Evolutionary conservation across 2,113 vertebrate species (phyloP), one percentile per base, ranked within the genome.

Genomic region (Pteruthius melanotis): DNA sequence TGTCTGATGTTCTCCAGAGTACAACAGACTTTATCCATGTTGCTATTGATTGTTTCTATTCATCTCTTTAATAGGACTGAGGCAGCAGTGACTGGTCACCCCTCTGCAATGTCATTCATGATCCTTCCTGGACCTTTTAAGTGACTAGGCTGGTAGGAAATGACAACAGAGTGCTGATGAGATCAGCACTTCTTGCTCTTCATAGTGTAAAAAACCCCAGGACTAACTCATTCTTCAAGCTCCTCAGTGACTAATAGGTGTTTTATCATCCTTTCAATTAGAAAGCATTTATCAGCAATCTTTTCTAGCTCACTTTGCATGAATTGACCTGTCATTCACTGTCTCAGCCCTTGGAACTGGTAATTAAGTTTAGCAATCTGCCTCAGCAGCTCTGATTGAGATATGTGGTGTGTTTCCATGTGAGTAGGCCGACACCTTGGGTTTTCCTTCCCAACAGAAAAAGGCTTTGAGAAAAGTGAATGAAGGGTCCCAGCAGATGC

Each of bases 211-310:
- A 88, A 88, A 92, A 42, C 3, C 84, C 52, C 79, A 86, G 44
- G 88, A 92, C 87, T 69, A 70, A 83, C 83, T 95, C 92, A 80
- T 90, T 89, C 90, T 95, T 84, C 68, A 87, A 59, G 76, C 95
- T 92, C 49, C 9, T 93, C n/a, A 33, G 76, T 96, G 97, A 98
- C 94, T 98, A 96, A 98, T 82, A 90, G 92, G 94, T 87, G 92
- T 97, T 95, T 96, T 97, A 97, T 97, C 97, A 96, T 97, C 96
- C 95, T 98, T 97, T 97, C 97, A 96, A 86, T 97, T 96, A 97
- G 96, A 97, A 97, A 94, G 96, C 94, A 70, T 97, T 98, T 97
- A 97, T 98, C 97, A 97, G 95, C 96, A 97, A 95, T 96, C 97
- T 96, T 95, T 97, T 96, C 97, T 95, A 96, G 92, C 95, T 97